phyloP scores from a whole-genome alignment of 2,888 invertebrate species.

The Melanargia galathea region DNA sequence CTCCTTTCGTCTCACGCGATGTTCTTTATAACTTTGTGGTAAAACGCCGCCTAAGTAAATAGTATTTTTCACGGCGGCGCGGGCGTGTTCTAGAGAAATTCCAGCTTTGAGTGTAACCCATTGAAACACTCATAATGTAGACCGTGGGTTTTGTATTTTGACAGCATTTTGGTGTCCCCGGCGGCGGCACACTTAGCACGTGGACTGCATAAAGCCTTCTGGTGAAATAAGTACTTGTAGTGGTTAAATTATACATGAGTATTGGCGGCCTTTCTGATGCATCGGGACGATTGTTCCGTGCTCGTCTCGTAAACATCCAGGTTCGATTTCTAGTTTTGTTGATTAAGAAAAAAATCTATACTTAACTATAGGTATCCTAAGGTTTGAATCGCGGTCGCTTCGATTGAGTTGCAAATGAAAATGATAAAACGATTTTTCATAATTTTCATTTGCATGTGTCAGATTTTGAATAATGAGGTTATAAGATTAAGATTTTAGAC shows the following conservation, averaged over 20 bases:
- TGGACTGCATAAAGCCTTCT: conserved; percentile 12
- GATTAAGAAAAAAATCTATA: neutral
- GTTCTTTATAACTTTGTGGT: neutral
- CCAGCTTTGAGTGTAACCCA: conserved; percentile 17
- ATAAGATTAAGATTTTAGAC: neutral
- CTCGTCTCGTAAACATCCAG: neutral
- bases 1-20: neutral
- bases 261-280: neutral
- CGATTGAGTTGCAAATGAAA: too few species aligned
- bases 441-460: too few species aligned
- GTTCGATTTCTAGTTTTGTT: neutral
- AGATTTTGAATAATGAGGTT: neutral
- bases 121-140: conserved; percentile 8
- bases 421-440: too few species aligned
- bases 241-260: conserved; percentile 17
- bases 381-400: neutral
- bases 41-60: conserved; percentile 6
- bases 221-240: conserved; percentile 12
- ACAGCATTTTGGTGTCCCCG: conserved; percentile 11
- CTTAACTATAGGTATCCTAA: too few species aligned
- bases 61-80: neutral
- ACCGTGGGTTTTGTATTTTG: conserved; percentile 19
- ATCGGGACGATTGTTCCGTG: neutral
- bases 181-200: conserved; percentile 20
- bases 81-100: conserved; percentile 11